Evolutionary conservation across 2,797 vertebrate species (phyloP).

Genomic region (Oreochromis mossambicus): DNA sequence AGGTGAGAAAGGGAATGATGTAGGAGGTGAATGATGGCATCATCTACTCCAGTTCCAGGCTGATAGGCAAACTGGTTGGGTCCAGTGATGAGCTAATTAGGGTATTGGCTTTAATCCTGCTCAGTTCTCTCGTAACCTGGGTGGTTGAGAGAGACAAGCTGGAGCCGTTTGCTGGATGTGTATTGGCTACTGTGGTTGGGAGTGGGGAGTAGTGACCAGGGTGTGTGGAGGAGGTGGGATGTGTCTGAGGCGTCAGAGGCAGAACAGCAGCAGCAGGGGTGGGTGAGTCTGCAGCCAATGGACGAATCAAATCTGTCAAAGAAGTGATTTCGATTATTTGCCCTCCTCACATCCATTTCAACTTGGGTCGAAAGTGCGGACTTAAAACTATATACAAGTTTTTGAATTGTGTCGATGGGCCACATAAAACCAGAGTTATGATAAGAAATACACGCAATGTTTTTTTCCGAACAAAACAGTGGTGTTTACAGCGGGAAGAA

Average conservation of each 20-base stretch:
- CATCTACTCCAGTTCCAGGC: background rate
- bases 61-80: fast-evolving
- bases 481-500: fast-evolving
- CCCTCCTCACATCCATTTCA: background rate
- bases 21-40: background rate
- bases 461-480: background rate
- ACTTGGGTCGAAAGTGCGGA: fast-evolving
- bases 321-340: no score
- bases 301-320: no score
- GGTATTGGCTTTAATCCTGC: background rate
- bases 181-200: background rate
- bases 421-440: background rate
- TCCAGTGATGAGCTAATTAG: background rate
- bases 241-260: no score
- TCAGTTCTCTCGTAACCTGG: background rate
- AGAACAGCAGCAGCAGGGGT: no score
- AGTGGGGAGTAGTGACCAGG: no score
- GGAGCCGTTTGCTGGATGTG: background rate
- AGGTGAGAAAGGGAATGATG: background rate
- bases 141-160: background rate
- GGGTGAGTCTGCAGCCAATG: no score
- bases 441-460: fast-evolving
- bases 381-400: background rate
- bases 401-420: background rate
- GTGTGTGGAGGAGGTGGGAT: no score